Base-by-base conservation (phyloP, 35 echinoderm and acorn worm species). In the Diadema setosum region DNA sequence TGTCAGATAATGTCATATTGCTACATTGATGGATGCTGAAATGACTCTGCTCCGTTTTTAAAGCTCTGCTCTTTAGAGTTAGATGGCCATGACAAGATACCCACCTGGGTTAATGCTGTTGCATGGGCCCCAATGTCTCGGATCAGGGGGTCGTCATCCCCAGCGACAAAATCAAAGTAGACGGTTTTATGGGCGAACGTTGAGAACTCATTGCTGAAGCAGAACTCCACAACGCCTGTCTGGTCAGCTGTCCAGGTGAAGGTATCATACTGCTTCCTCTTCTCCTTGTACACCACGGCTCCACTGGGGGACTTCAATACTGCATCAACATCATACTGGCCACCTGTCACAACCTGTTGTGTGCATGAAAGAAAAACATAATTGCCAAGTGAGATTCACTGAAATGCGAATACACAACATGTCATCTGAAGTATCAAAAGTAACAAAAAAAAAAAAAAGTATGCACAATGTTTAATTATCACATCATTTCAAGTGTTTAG, bases 201-300 rank as follows among this genome's bases (percentile, higher is more conserved):
- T 23, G 96, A 98, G 81, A 98, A 98, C 75, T 98, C 96, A 65
- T 98, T 98, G 84, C 96, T 98, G 87, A 98, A 98, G 82, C 96
- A 98, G 75, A 98, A 98, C 83, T 98, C 94, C 44, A 88, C 89
- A 30, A 86, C 84, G n/a, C 92, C 88, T 67, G 94, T 91, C 23
- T 60, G 45, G 20, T 65, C 63, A 31, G 96, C 85, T 0, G 92
- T 94, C 70, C 89, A 93, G 30, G 84, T 93, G 67, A 85, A 94
- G 14, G 92, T 93, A 80, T 98, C 96, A 60, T 98, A 98, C 46
- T 98, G 96, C 67, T 98, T 98, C 56, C 90, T 98, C 39, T 46
- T 85, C 73, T 98, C 88, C 48, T 98, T 98, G 89, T 98, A 98
- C 42, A 98, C 43, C 32, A 92, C 69, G 4, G 49, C 11, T 27